Evolutionary conservation across 2,797 vertebrate species (phyloP).

Genomic region (Tapirus indicus): DNA sequence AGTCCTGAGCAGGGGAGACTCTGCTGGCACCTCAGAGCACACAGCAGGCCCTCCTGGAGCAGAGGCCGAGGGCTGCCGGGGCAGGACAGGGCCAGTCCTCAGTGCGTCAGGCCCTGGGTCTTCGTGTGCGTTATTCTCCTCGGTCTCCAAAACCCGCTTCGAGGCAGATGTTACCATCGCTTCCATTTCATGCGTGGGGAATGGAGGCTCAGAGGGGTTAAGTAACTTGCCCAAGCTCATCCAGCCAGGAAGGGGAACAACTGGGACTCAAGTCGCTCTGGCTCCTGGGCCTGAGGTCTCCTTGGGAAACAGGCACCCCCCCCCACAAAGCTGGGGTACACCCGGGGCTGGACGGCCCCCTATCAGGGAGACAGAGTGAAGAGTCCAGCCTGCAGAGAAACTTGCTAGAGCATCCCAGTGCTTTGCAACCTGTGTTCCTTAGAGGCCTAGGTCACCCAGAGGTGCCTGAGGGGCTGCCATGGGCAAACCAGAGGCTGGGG

Average conservation of each 20-base stretch:
- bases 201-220: background rate
- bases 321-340: background rate
- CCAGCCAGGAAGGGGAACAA: background rate
- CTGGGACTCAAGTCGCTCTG: background rate
- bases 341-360: background rate
- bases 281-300: background rate
- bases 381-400: background rate
- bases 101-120: background rate
- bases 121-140: background rate
- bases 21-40: too few relatives aligned
- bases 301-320: background rate
- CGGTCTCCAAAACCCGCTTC: background rate
- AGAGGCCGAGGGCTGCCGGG: background rate
- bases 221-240: background rate
- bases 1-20: background rate
- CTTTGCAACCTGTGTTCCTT: background rate
- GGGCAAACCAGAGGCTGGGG: background rate
- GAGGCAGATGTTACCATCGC: accelerated
- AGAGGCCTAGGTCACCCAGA: background rate
- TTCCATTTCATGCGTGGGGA: background rate
- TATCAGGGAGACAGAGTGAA: too few relatives aligned
- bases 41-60: background rate
- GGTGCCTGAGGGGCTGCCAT: background rate
- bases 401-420: too few relatives aligned
- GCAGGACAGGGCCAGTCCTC: background rate